Evolutionary conservation across 2,113 vertebrate species (phyloP).

Genomic region (Paradoxurus hermaphroditus): DNA sequence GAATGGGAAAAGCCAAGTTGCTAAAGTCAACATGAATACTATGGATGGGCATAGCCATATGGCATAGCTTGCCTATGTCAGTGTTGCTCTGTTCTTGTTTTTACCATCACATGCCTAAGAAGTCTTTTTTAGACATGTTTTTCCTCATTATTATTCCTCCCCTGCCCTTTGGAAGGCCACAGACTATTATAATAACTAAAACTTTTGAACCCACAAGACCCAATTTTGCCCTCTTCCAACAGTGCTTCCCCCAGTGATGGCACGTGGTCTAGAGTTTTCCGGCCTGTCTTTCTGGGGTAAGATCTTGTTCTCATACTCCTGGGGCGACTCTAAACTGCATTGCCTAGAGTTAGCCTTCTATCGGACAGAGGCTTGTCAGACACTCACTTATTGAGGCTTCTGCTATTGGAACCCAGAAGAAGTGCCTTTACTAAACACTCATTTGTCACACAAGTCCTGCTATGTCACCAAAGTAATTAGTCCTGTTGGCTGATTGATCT

Average conservation of each 20-base stretch:
- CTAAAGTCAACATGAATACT: background rate
- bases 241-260: background rate
- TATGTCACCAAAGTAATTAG: background rate
- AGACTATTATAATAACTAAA: background rate
- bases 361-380: background rate
- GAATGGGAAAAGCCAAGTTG: background rate
- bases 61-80: background rate
- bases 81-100: background rate
- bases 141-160: background rate
- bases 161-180: background rate
- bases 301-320: background rate
- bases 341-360: background rate
- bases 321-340: background rate
- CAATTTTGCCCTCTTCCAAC: background rate
- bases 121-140: background rate
- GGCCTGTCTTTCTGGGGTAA: background rate
- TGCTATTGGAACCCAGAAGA: background rate
- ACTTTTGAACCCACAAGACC: background rate
- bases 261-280: background rate
- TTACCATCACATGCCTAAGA: no score
- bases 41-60: background rate
- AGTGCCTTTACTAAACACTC: background rate
- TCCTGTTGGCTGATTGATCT: background rate
- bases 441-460: background rate
- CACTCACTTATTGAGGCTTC: background rate